Evolutionary conservation across 2,797 vertebrate species (phyloP), one percentile per base, ranked within the genome.

Genomic region (Falco rusticolus): DNA sequence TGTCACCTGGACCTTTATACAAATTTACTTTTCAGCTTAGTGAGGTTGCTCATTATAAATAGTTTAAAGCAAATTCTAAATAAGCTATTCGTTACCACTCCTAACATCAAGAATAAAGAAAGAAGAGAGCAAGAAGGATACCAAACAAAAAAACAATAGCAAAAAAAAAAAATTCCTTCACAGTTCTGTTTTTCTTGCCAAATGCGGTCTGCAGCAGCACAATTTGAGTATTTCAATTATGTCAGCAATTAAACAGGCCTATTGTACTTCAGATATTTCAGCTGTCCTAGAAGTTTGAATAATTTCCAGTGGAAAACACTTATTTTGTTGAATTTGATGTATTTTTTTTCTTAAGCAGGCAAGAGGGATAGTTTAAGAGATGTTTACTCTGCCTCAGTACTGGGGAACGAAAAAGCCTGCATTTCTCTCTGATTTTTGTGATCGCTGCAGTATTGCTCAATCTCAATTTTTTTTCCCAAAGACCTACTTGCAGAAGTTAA

Each of bases 21-120:
- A 93, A 94, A 95, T 97, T 96, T 95, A 97, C 91, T 91, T 96
- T 96, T 91, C 93, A 91, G 84, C 89, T 96, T 90, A 89, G 88
- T 29, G 45, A 93, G 29, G 65, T 95, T 93, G 74, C 53, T 92
- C 78, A 70, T 91, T 81, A 93, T 81, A 91, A 97, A 91, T 33
- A 96, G 63, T 91, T 94, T 84, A 86, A 91, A 91, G 54, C 43
- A 93, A 94, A 88, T 86, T 95, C 87, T 95, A 96, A 93, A 84
- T 80, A 93, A 92, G 72, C 78, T 83, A 39, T 92, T 91, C 0
- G 6, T 59, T 93, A 72, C 63, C 51, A 76, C 65, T 51, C 34
- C 76, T 87, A 93, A 66, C 76, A 92, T 45, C 22, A 89, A 87
- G 82, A 83, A 92, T 54, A 84, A 77, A 91, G 64, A 76, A 47